phyloP scores from a whole-genome alignment of 2,113 vertebrate genomes.

The Desmodus rotundus region DNA sequence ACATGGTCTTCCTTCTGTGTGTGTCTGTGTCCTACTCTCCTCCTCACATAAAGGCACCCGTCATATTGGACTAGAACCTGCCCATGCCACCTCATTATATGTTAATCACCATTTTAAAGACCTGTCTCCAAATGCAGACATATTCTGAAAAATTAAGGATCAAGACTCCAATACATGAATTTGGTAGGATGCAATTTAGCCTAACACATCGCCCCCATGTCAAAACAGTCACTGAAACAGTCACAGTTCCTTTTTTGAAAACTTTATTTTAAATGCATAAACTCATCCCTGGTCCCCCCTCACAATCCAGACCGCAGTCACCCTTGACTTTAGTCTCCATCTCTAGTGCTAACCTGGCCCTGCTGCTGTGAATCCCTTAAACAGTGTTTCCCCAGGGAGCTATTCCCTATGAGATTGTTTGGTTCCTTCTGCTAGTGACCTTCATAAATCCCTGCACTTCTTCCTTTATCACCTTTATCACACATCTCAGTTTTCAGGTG shows the following conservation, averaged over 20 bases:
- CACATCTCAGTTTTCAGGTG: not conserved
- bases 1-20: too few relatives aligned
- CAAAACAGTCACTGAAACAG: not conserved
- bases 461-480: not conserved
- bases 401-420: not conserved
- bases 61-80: not conserved
- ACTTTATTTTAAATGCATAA: not conserved
- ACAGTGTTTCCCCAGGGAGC: too few relatives aligned
- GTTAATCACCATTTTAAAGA: not conserved
- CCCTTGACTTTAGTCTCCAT: not conserved
- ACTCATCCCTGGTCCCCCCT: not conserved
- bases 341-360: too few relatives aligned
- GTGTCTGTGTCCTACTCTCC: not conserved
- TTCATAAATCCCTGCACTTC: not conserved
- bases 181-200: not conserved
- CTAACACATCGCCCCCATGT: not conserved
- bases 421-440: not conserved
- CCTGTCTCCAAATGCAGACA: too few relatives aligned
- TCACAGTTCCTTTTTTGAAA: not conserved
- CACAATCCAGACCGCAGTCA: not conserved
- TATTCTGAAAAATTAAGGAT: too few relatives aligned
- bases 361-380: too few relatives aligned
- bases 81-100: not conserved
- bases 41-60: not conserved
- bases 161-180: not conserved